Evolutionary conservation across 2,113 vertebrate genomes (phyloP).

Genomic region (Bathybates hornii): DNA sequence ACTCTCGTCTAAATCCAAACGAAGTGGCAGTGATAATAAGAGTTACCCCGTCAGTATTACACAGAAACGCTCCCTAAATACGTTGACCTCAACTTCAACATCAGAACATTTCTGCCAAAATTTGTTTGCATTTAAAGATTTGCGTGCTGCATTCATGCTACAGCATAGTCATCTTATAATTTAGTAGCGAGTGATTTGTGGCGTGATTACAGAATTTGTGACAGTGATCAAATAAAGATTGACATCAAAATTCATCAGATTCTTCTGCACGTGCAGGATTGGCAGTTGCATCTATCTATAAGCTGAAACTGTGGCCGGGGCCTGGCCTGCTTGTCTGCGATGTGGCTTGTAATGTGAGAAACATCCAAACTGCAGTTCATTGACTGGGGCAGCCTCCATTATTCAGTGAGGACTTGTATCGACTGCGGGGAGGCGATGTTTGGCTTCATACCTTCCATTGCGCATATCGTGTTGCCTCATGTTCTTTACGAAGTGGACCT

Average conservation of each 20-base stretch:
- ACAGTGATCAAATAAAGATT: not conserved
- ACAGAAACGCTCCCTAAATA: not conserved
- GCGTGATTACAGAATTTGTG: not conserved
- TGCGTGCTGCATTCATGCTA: not conserved
- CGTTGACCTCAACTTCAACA: not conserved
- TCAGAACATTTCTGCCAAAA: not conserved
- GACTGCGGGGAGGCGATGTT: not conserved
- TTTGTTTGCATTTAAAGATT: not conserved
- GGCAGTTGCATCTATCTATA: not conserved
- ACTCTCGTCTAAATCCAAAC: not conserved
- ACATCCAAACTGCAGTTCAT: conserved; percentile 35
- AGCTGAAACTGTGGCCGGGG: not conserved
- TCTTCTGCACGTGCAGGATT: not conserved
- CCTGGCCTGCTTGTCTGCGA: not conserved
- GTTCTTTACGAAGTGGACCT: conserved; percentile 99
- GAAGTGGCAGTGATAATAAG: not conserved
- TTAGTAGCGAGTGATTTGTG: not conserved
- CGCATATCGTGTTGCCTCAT: conserved; percentile 93
- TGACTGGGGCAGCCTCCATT: conserved; percentile 37
- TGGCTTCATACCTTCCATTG: conserved; percentile 86
- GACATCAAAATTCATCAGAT: not conserved
- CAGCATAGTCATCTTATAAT: not conserved
- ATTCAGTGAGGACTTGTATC: conserved; percentile 21
- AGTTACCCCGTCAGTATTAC: not conserved
- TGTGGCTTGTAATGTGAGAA: conserved; percentile 47